Base-by-base conservation (phyloP, 2,797 vertebrate genomes). In the Balearica regulorum region DNA sequence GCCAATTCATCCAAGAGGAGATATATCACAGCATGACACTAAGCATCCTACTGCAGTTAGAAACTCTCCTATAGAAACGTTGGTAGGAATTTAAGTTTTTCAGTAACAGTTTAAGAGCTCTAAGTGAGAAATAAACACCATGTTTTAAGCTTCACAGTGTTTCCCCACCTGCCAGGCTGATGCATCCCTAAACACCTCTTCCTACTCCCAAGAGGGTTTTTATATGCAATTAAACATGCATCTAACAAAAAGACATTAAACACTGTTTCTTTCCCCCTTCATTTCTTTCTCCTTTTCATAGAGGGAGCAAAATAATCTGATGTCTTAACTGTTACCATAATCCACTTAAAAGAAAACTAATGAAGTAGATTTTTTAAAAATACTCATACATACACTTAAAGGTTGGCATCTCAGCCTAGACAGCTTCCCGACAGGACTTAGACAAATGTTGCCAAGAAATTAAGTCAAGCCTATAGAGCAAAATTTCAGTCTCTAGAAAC, bases 1-100 rank as follows among this genome's bases (percentile, higher is more conserved):
- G 89, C 61, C 82, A 95, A 37, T 46, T 94, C 85, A 94, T 89
- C 93, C 89, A 83, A 96, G 76, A 76, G 55, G 66, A 95, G 60
- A 90, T 78, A 76, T 17, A 91, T 43, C 84, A 84, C 91, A 95
- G 77, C 66, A 61, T 43, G 90, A 93, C 58, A 87, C 41, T 61
- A 91, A 96, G 51, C 29, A 58, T 87, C 77, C 79, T 91, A 88
- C 62, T 89, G 82, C 77, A 83, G 79, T 48, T 92, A 87, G 83
- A 95, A 77, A 78, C 37, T 84, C 64, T 73, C 71, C 90, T 89
- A 90, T 25, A 53, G 71, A 96, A 95, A 64, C 4, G 61, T 5
- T 68, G 60, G 60, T 68, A 89, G 31, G 73, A 80, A 83, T 95
- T 66, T 57, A 51, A 83, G 53, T 28, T 96, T 92, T 84, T 73